A percentile compares a stretch with the other conserved stretches of the same genome.
Evolutionary conservation across 2,888 invertebrate genomes (phyloP).

Genomic region (Periphyllus acericola): DNA sequence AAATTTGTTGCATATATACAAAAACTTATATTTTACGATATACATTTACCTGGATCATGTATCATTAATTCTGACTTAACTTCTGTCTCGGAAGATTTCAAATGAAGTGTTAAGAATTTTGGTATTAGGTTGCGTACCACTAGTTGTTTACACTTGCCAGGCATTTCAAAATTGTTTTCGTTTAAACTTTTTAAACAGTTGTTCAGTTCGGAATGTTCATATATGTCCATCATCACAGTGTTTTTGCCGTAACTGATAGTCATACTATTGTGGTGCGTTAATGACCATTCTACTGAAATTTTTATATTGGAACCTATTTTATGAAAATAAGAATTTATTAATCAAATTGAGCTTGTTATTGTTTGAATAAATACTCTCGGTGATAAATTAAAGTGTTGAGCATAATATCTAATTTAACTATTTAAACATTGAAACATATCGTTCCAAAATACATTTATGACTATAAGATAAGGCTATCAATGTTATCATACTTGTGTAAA

Average conservation of each 20-base stretch:
- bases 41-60: slow-evolving; percentile 9
- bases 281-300: slow-evolving; percentile 38
- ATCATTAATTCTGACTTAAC: slow-evolving; percentile 23
- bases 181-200: background rate
- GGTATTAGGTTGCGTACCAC: slow-evolving; percentile 13
- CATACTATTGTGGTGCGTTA: slow-evolving; percentile 44
- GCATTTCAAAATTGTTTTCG: too few species aligned
- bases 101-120: slow-evolving; percentile 8
- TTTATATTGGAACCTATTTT: background rate
- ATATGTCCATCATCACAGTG: background rate
- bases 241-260: slow-evolving; percentile 24
- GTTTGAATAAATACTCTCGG: too few species aligned
- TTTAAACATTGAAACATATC: background rate
- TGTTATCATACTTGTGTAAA: background rate
- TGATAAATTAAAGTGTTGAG: too few species aligned
- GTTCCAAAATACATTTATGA: background rate
- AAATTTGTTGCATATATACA: background rate
- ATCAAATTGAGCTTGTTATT: too few species aligned
- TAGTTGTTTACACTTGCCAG: background rate
- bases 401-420: too few species aligned
- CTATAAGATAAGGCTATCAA: background rate
- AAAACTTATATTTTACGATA: background rate
- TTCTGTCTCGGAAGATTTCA: background rate
- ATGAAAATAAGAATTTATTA: too few species aligned
- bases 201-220: background rate